phyloP scores from a whole-genome alignment of 2,797 vertebrate genomes.

The Pyrocephalus nanus region DNA sequence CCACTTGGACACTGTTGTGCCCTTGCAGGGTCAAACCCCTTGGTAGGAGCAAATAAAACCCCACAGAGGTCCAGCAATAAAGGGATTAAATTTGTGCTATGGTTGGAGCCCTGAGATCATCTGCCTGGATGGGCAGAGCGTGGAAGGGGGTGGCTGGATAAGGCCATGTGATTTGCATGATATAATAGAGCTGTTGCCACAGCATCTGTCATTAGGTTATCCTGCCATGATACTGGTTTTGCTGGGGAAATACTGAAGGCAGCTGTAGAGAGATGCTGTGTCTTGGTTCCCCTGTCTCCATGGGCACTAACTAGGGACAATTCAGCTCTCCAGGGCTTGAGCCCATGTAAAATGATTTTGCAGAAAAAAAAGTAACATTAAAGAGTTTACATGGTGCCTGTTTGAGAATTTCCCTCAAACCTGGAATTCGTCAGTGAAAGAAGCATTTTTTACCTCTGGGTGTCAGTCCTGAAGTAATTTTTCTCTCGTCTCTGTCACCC shows the following conservation, averaged over 20 bases:
- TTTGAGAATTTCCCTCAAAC: background rate
- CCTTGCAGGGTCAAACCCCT: background rate
- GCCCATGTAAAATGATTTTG: background rate
- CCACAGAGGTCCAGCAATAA: background rate
- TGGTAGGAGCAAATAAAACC: background rate
- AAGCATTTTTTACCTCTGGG: background rate
- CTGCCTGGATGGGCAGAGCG: background rate
- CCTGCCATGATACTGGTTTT: background rate
- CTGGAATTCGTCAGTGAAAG: background rate
- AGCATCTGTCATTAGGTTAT: background rate
- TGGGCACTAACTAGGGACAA: accelerated
- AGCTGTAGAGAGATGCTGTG: background rate
- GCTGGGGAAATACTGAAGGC: background rate
- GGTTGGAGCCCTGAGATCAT: background rate
- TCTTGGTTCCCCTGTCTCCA: background rate
- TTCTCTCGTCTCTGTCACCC: background rate
- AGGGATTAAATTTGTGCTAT: background rate
- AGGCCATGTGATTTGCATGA: background rate
- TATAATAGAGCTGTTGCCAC: background rate
- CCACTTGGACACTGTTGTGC: background rate
- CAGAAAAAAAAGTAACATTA: accelerated
- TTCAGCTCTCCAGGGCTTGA: background rate
- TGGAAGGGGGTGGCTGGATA: background rate
- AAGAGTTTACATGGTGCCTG: background rate
- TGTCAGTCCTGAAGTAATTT: background rate